Base-by-base conservation (phyloP, 2,113 vertebrate species). In the Felis chaus region DNA sequence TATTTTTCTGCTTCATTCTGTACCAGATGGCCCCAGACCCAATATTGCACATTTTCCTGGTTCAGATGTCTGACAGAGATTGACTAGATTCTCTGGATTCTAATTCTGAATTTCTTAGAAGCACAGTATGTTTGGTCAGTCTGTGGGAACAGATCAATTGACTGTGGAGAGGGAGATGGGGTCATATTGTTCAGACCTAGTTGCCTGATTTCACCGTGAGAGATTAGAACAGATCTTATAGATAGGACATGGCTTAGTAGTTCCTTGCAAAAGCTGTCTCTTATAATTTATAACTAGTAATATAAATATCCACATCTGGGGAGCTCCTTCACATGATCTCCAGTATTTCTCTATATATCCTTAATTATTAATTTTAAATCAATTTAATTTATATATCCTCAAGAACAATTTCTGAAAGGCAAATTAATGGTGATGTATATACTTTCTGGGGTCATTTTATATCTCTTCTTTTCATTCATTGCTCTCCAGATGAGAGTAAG, bases 311-410 rank as follows among this genome's bases (percentile, higher is more conserved):
- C 13, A 33, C 5, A 82, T 69, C 13, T 45, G 5, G 36, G 19
- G 25, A n/a, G 13, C 33, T 61, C 61, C 45, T 66, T 92, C 63
- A 76, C 15, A 4, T 31, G 15, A 48, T 21, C 6, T 50, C 21
- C 0, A 12, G 3, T 27, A 29, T 16, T 61, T 73, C 57, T 45
- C 41, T 33, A 16, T 39, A 9, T n/a, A 71, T 57, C 25, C 83
- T 61, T 36, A 71, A 41, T 91, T 11, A 63, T 68, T 94, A 41
- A 69, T 71, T 97, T 94, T 88, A 92, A 97, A 93, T 97, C 18
- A 36, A 21, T 76, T 31, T 83, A 91, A 68, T 93, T 78, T 97
- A 39, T 89, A 78, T 91, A 89, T 91, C 45, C 1, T 82, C 9
- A 76, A 95, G 55, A 88, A 87, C 63, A 92, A 18, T 19, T 86